phyloP scores from a whole-genome alignment of 2,888 invertebrate species.

The Boloria selene region DNA sequence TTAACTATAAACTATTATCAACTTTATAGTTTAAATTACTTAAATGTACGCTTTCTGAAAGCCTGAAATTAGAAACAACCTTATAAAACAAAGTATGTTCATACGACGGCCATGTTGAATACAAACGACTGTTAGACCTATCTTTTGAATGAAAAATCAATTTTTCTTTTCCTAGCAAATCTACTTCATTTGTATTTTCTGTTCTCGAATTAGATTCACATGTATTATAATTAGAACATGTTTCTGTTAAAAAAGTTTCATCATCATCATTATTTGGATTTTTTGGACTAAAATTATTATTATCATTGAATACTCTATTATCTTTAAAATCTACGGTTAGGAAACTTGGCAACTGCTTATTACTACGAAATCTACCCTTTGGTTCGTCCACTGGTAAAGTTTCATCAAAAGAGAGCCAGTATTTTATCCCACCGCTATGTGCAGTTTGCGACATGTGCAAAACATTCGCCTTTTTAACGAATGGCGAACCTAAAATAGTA shows the following conservation, averaged over 20 bases:
- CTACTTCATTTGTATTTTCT: conserved; percentile 16
- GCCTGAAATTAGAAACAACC: conserved; percentile 68
- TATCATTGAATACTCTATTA: conserved; percentile 1
- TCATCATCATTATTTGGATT: neutral
- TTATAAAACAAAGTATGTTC: conserved; percentile 70
- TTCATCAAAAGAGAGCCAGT: conserved; percentile 75
- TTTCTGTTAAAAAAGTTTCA: conserved; percentile 34
- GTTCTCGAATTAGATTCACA: conserved; percentile 45
- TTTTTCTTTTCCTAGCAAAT: conserved; percentile 34
- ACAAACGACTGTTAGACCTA: conserved; percentile 45
- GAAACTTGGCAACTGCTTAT: conserved; percentile 64
- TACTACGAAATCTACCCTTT: conserved; percentile 40
- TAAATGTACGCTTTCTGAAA: conserved; percentile 74
- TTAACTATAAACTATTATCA: conserved; percentile 20
- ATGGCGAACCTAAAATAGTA: conserved; percentile 59
- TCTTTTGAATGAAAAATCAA: conserved; percentile 54
- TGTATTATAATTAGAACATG: conserved; percentile 48
- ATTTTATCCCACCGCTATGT: conserved; percentile 69
- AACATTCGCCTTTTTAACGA: conserved; percentile 58
- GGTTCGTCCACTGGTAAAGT: conserved; percentile 43
- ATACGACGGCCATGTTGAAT: conserved; percentile 71
- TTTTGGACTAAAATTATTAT: neutral
- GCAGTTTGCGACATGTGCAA: conserved; percentile 71
- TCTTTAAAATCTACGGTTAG: conserved; percentile 49
- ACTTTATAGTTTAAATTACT: conserved; percentile 50